phyloP scores from a whole-genome alignment of 2,113 vertebrate species.

The Myotis lucifugus region DNA sequence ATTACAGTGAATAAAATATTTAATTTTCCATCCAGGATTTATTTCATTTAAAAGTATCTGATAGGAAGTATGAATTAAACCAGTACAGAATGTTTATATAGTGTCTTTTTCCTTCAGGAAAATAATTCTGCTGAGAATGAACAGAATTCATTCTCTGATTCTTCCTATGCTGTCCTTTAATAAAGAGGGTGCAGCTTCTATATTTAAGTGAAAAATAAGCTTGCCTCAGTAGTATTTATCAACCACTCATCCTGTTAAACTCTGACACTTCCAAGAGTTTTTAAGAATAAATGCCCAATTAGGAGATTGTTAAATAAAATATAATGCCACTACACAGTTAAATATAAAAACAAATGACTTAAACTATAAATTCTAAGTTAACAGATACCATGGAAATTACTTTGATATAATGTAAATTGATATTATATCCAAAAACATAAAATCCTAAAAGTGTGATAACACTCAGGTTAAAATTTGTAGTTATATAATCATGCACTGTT shows the following conservation, averaged over 20 bases:
- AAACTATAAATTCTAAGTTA: neutral
- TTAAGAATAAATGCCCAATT: neutral
- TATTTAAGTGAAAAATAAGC: constrained; percentile 1
- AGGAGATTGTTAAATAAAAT: neutral
- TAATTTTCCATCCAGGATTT: neutral
- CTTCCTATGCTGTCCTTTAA: neutral
- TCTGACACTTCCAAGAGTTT: neutral
- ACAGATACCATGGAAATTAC: neutral
- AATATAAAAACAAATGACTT: constrained; percentile 9
- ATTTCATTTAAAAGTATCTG: constrained; percentile 7
- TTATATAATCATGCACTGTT: neutral
- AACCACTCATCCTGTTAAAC: neutral
- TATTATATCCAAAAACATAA: neutral
- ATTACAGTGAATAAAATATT: neutral
- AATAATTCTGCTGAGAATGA: neutral
- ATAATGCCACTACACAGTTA: neutral
- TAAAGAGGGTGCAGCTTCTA: neutral
- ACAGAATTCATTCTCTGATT: neutral
- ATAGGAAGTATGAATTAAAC: constrained; percentile 5
- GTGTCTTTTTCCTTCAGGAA: neutral
- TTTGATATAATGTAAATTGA: neutral
- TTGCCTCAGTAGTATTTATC: neutral
- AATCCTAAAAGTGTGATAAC: neutral
- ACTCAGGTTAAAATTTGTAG: neutral
- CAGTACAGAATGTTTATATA: neutral